Base-by-base conservation (phyloP, 30 jellyfish, hydroid and myxozoan genomes). In the Turritopsis dohrnii region DNA sequence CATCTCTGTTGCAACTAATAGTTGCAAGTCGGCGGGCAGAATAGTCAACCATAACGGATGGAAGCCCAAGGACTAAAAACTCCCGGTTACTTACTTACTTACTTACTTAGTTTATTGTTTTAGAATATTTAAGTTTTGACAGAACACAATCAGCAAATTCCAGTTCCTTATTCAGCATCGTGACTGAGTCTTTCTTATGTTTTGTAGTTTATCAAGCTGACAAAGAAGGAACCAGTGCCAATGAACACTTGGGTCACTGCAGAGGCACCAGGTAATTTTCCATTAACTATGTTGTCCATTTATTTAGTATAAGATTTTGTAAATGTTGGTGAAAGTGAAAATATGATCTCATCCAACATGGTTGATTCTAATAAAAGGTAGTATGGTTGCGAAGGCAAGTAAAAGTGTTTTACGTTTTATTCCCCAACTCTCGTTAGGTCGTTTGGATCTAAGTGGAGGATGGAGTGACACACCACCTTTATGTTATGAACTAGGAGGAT, bases 381-480 rank as follows among this genome's bases (percentile, higher is more conserved):
- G n/a, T n/a, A 69, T 69, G 28, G 77, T 7, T 7, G 77, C 77
- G 9, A 19, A n/a, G 16, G 30, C 22, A 9, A 69, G 77, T 0
- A 69, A 7, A 69, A 69, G 22, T 0, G 22, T 1, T n/a, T 1
- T 69, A 27, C 77, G 28, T 41, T 41, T 41, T 41, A 41, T 41
- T 41, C 60, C 5, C 13, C 9, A 41, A 23, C 52, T 74, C 52
- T 79, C 28, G 9, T 41, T 76, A 90, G 97, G 96, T 7, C 90
- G 97, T 26, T 86, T 90, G 66, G 97, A 90, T 53, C 53, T 86
- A 22, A 93, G 96, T 79, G 97, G 97, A 4, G 88, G 96, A 9
- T 90, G 97, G 97, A 86, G 92, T 77, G 97, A 90, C 75, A 90
- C 97, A 1, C 97, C 97, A 26, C 97, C 97, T 9, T 86, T 90